Evolutionary conservation across 2,113 vertebrate genomes (phyloP).

Genomic region (Tamias sibiricus): DNA sequence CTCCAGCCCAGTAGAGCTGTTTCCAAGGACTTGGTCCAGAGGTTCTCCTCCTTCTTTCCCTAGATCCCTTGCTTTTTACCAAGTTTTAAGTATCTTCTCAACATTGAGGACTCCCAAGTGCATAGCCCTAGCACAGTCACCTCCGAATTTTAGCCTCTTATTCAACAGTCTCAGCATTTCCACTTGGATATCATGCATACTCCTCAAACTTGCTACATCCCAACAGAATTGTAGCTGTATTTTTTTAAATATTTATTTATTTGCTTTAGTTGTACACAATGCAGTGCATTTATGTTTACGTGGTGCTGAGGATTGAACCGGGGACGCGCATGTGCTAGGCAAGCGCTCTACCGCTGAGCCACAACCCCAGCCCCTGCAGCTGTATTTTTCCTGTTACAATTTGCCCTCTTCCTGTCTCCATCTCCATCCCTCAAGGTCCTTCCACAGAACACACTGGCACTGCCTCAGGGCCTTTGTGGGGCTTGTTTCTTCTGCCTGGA

Average conservation of each 20-base stretch:
- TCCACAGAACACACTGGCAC: not conserved
- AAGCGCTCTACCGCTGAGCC: no score
- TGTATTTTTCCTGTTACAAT: not conserved
- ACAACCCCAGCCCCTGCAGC: no score
- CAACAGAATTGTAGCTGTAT: not conserved
- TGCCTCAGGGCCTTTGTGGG: not conserved
- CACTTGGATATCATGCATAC: not conserved
- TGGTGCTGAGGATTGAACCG: no score
- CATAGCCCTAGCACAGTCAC: not conserved
- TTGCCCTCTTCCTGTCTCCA: not conserved
- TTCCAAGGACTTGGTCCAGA: not conserved
- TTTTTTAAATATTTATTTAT: no score
- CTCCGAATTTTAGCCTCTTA: not conserved
- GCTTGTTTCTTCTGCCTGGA: not conserved
- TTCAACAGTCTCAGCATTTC: not conserved
- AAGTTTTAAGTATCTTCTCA: not conserved
- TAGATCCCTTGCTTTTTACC: not conserved
- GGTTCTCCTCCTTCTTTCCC: not conserved
- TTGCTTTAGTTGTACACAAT: no score
- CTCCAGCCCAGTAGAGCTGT: not conserved
- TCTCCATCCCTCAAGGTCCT: not conserved
- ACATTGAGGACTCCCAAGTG: not conserved
- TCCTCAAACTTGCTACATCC: not conserved
- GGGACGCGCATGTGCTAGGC: no score
- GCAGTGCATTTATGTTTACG: no score